A percentile compares a stretch with the other conserved stretches of the same genome.
Evolutionary conservation across 2,113 vertebrate genomes (phyloP).

Genomic region (Neolamprologus caudopunctatus): DNA sequence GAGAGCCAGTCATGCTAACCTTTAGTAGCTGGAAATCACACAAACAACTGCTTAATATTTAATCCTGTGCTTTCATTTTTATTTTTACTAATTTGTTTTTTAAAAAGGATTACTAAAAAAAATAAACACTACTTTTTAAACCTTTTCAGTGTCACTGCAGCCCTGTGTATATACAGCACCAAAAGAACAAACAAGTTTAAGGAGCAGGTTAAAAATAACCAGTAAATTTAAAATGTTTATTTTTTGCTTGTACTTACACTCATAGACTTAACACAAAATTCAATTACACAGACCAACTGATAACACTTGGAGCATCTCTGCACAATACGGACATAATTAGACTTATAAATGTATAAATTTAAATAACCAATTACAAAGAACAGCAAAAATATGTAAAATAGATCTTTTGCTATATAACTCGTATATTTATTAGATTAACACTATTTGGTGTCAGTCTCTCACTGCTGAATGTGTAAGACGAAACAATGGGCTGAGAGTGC

Average conservation of each 20-base stretch:
- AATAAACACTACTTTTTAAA: neutral
- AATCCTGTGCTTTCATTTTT: neutral
- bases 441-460: neutral
- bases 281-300: neutral
- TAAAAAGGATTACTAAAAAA: neutral
- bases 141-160: neutral
- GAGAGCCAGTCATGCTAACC: neutral
- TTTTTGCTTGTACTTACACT: neutral
- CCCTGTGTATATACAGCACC: neutral
- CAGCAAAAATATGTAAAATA: neutral
- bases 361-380: neutral
- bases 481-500: constrained; percentile 14
- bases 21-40: neutral
- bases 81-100: neutral
- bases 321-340: neutral
- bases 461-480: neutral
- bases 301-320: neutral
- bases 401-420: neutral
- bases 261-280: neutral
- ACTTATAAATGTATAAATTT: neutral
- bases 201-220: neutral
- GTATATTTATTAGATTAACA: neutral
- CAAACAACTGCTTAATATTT: neutral
- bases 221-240: neutral
- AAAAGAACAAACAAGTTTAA: neutral